phyloP scores from a whole-genome alignment of 2,797 vertebrate genomes.

The Iguana delicatissima region DNA sequence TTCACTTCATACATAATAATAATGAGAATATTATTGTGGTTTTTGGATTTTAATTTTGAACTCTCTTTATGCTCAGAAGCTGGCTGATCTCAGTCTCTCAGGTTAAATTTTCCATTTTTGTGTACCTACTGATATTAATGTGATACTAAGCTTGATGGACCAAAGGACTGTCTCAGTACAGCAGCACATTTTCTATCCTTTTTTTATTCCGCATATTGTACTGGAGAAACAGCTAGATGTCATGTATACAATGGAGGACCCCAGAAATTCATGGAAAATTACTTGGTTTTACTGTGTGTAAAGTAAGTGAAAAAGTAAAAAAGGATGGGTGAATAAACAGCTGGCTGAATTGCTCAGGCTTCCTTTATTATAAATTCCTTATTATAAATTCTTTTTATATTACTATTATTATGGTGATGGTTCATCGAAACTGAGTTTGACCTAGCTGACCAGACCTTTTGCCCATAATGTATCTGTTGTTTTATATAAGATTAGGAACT shows the following conservation, averaged over 20 bases:
- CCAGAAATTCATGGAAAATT: background rate
- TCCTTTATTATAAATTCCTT: background rate
- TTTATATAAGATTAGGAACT: slow-evolving; percentile 15
- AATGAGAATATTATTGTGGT: background rate
- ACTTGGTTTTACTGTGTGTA: background rate
- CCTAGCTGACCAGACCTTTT: background rate
- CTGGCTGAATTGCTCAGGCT: background rate
- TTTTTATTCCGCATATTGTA: background rate
- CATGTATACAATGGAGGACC: background rate
- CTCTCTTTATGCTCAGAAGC: background rate
- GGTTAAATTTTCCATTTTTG: background rate
- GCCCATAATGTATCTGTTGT: background rate
- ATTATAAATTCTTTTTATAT: background rate
- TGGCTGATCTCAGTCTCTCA: background rate
- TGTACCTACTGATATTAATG: too few relatives aligned
- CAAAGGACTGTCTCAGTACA: background rate
- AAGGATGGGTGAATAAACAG: too few relatives aligned
- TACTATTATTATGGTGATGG: background rate
- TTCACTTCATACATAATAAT: background rate
- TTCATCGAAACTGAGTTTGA: background rate
- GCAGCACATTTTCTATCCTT: background rate
- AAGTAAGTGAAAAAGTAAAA: background rate
- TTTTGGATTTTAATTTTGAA: background rate
- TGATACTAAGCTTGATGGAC: background rate
- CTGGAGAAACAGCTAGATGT: background rate